These are phyloP conservation scores for Protonibea diacanthus DNA, from an alignment of 2,797 vertebrate species.

Conservation along the genomic window DNA sequence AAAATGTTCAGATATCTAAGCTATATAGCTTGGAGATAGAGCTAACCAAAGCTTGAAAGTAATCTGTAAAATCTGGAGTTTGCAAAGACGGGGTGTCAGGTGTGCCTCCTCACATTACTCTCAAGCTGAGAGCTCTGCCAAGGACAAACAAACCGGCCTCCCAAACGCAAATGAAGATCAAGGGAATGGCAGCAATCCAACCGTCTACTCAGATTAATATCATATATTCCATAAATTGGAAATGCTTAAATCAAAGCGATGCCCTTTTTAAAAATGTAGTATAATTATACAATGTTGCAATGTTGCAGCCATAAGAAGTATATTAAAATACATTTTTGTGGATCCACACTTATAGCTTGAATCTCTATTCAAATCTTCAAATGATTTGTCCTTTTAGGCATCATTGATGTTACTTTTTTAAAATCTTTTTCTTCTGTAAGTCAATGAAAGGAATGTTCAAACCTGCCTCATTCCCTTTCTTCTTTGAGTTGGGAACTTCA, in stretches of 20 bases:
- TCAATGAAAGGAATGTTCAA: conserved; percentile 15
- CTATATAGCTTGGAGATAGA: conserved; percentile 13
- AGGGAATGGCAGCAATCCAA: not conserved
- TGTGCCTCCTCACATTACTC: conserved; percentile 35
- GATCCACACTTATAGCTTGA: not conserved
- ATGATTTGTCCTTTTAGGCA: not conserved
- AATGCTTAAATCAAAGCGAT: not conserved
- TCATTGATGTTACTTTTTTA: too few relatives aligned
- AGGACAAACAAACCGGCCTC: conserved; percentile 36
- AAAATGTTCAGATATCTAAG: conserved; percentile 32
- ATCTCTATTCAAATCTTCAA: not conserved
- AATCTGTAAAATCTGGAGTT: conserved; percentile 51
- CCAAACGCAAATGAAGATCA: not conserved
- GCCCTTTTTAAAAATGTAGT: not conserved
- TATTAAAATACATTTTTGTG: not conserved
- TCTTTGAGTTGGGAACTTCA: not conserved
- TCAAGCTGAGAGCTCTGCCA: conserved; percentile 31
- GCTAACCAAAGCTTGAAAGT: conserved; percentile 29
- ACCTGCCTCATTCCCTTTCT: conserved; percentile 1
- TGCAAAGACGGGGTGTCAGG: conserved; percentile 35
- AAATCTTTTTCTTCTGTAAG: not conserved
- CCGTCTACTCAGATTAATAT: not conserved
- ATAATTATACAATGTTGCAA: too few relatives aligned
- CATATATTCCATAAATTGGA: not conserved
- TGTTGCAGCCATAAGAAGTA: not conserved